A percentile compares a stretch with the other conserved stretches of the same genome.
Evolutionary conservation across 2,113 vertebrate species (phyloP).

Genomic region (Cathartes aura): DNA sequence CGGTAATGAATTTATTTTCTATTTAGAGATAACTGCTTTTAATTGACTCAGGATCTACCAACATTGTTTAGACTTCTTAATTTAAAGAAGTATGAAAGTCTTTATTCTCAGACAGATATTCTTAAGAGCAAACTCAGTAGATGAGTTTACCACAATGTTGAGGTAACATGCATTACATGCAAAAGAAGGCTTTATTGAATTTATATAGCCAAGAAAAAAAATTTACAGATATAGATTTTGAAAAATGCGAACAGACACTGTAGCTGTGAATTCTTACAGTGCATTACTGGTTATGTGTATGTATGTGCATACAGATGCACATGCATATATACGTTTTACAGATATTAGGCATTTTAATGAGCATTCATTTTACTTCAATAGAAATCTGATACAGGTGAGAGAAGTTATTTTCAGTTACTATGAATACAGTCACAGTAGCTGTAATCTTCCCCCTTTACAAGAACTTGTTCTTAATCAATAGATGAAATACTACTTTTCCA

Average conservation of each 20-base stretch:
- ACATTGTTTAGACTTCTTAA: background rate
- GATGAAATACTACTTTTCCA: background rate
- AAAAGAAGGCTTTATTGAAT: background rate
- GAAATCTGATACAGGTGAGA: background rate
- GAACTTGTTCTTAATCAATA: background rate
- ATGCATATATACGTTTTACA: fast-evolving
- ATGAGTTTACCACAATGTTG: background rate
- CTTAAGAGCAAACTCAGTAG: background rate
- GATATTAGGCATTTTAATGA: background rate
- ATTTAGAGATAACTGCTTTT: background rate
- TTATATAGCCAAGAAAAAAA: background rate
- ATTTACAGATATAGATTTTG: fast-evolving
- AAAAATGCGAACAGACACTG: background rate
- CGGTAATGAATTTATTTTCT: background rate
- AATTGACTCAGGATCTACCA: background rate
- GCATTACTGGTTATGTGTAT: background rate
- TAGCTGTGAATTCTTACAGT: background rate
- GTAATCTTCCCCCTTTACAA: background rate
- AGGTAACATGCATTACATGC: background rate
- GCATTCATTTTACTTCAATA: background rate
- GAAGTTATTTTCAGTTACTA: background rate
- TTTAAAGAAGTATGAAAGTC: background rate
- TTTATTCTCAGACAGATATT: background rate
- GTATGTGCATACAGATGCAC: background rate
- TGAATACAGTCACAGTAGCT: background rate